Conservation (phyloP, 2,113 vertebrate species). For the Pelecanoides urinatrix region DNA sequence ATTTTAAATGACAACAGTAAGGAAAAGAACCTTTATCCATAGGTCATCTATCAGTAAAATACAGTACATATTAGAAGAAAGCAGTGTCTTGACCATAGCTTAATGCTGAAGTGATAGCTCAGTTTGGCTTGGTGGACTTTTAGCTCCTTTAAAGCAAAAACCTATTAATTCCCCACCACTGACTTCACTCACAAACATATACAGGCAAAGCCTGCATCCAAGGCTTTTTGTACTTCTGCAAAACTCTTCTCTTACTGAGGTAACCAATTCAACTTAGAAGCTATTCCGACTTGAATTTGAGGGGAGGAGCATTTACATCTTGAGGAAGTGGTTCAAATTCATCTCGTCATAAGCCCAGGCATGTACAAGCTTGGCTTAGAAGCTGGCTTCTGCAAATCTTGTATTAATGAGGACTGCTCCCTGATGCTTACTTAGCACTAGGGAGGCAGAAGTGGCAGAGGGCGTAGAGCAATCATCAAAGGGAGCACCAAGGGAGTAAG, state of each 20-base stretch:
- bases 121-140: neutral
- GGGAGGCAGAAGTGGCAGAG: slow-evolving; percentile 18
- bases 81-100: neutral
- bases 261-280: neutral
- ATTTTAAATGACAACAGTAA: neutral
- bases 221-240: neutral
- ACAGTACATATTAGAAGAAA: neutral
- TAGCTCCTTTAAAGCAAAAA: neutral
- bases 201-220: neutral
- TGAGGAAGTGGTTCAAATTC: slow-evolving; percentile 2
- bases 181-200: neutral
- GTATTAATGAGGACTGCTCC: slow-evolving; percentile 37
- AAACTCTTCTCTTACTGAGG: neutral
- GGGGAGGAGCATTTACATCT: neutral
- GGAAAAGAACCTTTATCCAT: neutral
- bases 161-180: neutral
- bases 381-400: neutral
- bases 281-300: neutral
- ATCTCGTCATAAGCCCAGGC: neutral
- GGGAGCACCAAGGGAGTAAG: neutral
- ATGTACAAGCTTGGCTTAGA: slow-evolving; percentile 30
- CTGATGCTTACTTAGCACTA: neutral
- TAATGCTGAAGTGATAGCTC: neutral
- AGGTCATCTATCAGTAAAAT: neutral
- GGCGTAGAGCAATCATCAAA: slow-evolving; percentile 38